Conservation (phyloP, 1,140 invertebrate genomes). For the Cephus cinctus region DNA sequence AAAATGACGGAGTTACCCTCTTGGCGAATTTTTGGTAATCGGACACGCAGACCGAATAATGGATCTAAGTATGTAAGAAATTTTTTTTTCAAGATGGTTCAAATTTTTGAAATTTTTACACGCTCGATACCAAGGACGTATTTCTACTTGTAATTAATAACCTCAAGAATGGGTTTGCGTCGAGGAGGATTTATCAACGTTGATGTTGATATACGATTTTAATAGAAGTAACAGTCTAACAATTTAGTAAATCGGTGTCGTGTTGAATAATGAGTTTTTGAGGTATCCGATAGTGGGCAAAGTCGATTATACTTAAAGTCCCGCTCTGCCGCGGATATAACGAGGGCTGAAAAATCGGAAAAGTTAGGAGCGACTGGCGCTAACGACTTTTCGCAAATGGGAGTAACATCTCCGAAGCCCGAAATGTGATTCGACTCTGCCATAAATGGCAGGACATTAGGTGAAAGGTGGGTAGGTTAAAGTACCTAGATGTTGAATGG, state of each 20-base stretch:
- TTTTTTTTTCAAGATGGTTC: not conserved
- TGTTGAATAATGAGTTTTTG: too few relatives aligned
- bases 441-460: constrained; percentile 34
- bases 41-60: constrained; percentile 9
- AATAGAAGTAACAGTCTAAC: too few relatives aligned
- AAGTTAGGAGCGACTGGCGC: constrained; percentile 5
- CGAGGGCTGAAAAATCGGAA: not conserved
- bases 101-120: too few relatives aligned
- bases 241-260: too few relatives aligned
- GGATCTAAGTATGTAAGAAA: constrained; percentile 7
- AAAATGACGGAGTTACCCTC: too few relatives aligned
- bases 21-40: too few relatives aligned
- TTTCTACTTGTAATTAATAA: too few relatives aligned
- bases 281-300: not conserved
- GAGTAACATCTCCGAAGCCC: constrained; percentile 27
- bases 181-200: too few relatives aligned
- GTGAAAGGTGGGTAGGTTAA: constrained; percentile 2
- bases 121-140: not conserved
- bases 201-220: too few relatives aligned
- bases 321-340: not conserved
- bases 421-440: constrained; percentile 27
- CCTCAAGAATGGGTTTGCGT: too few relatives aligned
- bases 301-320: not conserved
- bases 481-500: constrained; percentile 5
- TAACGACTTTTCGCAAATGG: constrained; percentile 25